Base-by-base conservation (phyloP, 2,797 vertebrate genomes). In the Rhinatrema bivittatum region DNA sequence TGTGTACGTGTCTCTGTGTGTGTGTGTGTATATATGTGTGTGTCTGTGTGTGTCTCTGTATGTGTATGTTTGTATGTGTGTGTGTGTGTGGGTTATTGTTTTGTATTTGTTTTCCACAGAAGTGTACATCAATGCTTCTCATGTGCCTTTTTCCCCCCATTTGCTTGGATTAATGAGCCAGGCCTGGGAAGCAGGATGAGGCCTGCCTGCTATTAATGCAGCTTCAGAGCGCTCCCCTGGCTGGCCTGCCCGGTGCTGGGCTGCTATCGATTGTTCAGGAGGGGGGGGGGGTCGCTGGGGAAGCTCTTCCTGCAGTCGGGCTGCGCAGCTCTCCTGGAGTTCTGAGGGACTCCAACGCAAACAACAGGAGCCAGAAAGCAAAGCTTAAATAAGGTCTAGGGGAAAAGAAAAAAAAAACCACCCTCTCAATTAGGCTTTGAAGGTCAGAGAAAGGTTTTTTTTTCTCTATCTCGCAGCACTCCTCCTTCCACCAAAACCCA, bases 371-470 rank as follows among this genome's bases (percentile, higher is more conserved):
- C 77, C 50, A 31, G 9, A 46, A 11, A 73, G 65, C 64, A 65
- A 77, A 74, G 74, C 78, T 84, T 76, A 62, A 57, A 76, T 71
- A 78, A 83, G 81, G 72, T 76, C 82, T 75, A 74, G 74, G 72
- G n/a, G n/a, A n/a, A n/a, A n/a, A n/a, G n/a, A n/a, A n/a, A n/a
- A n/a, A n/a, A 30, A 45, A 45, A 45, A 82, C 87, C 76, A 87
- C 71, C 72, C 64, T 64, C 85, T 84, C 83, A 91, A 88, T 91
- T 89, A 91, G 84, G 75, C 81, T 91, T 84, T 89, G 86, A 92
- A 90, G 86, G 88, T 91, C 87, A 88, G 75, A 71, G 73, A 69
- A 82, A 81, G 76, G 69, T 58, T 60, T 50, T 36, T 42, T 58
- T 74, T 68, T 74, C 62, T 62, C 76, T n/a, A n/a, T 48, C 48